A percentile compares a stretch with the other conserved stretches of the same genome.
Conservation (phyloP, 2,888 invertebrate genomes). For the Saturnia pavonia region DNA sequence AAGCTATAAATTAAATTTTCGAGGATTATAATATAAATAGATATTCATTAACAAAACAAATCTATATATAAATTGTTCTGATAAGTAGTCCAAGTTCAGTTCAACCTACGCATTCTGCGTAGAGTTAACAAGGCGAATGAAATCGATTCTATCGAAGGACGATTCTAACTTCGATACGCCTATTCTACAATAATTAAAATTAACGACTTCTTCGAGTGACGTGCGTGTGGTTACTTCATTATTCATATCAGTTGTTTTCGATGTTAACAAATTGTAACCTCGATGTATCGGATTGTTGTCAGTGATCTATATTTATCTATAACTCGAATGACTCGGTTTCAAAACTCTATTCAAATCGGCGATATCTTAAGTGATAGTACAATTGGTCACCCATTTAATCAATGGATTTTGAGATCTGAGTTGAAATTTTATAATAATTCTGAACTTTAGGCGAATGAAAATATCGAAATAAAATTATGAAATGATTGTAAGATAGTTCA, state of each 20-base stretch:
- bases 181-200: conserved; percentile 11
- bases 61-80: neutral
- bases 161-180: conserved; percentile 4
- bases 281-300: neutral
- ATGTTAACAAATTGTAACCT: conserved; percentile 2
- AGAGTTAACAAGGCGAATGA: conserved; percentile 10
- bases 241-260: conserved; percentile 5
- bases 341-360: neutral
- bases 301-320: neutral
- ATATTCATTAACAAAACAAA: neutral
- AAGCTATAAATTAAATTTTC: neutral
- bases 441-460: no score
- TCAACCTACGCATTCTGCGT: conserved; percentile 7
- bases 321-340: neutral
- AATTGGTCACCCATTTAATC: neutral
- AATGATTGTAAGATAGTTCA: no score
- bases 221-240: conserved; percentile 6
- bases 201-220: conserved; percentile 8
- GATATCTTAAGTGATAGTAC: neutral
- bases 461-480: no score
- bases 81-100: neutral
- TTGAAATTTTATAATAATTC: neutral
- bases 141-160: conserved; percentile 13
- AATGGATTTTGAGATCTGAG: neutral
- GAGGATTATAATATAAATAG: neutral